phyloP scores from a whole-genome alignment of 2,113 vertebrate genomes.

The Leucopsar rothschildi region DNA sequence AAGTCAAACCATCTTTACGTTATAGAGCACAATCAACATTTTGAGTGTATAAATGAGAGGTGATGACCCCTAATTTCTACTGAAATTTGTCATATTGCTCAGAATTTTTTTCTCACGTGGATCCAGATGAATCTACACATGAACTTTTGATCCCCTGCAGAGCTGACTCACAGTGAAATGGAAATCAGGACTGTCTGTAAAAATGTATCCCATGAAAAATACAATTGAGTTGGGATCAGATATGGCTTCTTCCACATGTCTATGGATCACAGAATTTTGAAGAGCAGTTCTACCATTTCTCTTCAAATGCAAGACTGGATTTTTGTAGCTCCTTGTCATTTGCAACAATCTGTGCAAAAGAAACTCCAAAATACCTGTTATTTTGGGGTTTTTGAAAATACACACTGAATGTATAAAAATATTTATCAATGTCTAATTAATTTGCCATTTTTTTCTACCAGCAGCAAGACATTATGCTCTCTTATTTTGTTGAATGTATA shows the following conservation, averaged over 20 bases:
- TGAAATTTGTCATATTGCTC: background rate
- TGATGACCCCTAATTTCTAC: background rate
- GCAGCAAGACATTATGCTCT: background rate
- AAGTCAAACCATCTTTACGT: background rate
- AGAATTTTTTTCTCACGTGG: fast-evolving
- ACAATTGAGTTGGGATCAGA: background rate
- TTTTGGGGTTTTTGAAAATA: background rate
- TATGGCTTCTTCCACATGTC: background rate
- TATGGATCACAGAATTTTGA: background rate
- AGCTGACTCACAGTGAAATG: background rate
- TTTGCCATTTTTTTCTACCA: background rate
- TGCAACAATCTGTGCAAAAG: background rate
- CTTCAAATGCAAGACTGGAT: background rate
- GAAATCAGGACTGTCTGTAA: background rate
- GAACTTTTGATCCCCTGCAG: background rate
- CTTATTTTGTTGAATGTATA: background rate
- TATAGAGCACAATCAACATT: background rate
- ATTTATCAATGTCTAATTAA: background rate
- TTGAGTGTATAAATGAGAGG: background rate
- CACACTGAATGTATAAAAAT: background rate
- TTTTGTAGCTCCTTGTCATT: background rate
- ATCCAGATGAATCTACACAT: background rate
- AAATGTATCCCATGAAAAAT: background rate
- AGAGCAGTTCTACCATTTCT: background rate
- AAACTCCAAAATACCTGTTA: background rate